Conservation (phyloP, 1,140 invertebrate species). For the Pogonomyrmex barbatus region DNA sequence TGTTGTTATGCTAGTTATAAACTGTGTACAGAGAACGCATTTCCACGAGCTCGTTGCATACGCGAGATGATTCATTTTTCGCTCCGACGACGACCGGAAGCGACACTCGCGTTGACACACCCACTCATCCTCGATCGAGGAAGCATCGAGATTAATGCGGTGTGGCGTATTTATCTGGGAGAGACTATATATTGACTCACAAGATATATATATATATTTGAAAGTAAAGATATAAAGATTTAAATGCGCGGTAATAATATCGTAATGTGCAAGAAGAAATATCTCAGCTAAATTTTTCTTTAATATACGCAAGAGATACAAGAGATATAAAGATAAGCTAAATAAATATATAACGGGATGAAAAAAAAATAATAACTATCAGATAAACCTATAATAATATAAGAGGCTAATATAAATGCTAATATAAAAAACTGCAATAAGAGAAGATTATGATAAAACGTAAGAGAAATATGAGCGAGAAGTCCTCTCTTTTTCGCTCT, state of each 20-base stretch:
- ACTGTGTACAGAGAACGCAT: neutral
- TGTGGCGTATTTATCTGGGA: constrained; percentile 2
- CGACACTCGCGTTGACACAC: constrained; percentile 50
- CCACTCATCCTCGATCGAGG: constrained; percentile 32
- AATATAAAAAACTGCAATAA: neutral
- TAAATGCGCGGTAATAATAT: neutral
- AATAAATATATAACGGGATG: neutral
- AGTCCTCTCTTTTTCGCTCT: neutral
- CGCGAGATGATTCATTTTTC: constrained; percentile 46
- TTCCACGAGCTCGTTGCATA: constrained; percentile 38
- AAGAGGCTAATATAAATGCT: constrained; percentile 1
- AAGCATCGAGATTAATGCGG: constrained; percentile 8
- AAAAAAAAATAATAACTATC: constrained; percentile 12
- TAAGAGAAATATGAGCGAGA: constrained; percentile 10
- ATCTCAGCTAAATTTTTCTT: neutral
- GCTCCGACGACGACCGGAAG: constrained; percentile 43
- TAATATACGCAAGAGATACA: neutral
- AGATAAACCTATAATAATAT: neutral
- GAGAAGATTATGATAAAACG: constrained; percentile 23
- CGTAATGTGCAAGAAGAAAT: neutral
- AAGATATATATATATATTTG: neutral
- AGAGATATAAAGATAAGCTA: neutral
- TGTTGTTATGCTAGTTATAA: constrained; percentile 4
- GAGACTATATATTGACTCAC: neutral
- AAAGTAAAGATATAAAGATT: constrained; percentile 11